phyloP scores from a whole-genome alignment of 2,888 invertebrate species.

The Tenthredo mesomela region DNA sequence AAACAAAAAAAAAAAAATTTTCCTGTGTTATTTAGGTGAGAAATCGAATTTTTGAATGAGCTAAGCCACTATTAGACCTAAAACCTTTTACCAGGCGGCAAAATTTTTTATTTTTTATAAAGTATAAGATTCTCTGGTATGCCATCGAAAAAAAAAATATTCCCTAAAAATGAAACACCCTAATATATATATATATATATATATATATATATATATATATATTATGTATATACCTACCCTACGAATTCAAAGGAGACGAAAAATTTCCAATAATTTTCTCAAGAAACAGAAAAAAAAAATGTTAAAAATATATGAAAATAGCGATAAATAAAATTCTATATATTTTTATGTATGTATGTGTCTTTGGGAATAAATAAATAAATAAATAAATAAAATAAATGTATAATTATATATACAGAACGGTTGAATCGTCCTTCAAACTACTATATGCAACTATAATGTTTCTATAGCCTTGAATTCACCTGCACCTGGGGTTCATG shows the following conservation, averaged over 20 bases:
- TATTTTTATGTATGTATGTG: neutral
- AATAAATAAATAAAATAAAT: neutral
- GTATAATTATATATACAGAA: neutral
- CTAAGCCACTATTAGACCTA: too few species aligned
- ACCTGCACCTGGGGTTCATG: slow-evolving; percentile 4
- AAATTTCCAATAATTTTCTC: neutral
- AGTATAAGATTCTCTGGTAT: too few species aligned
- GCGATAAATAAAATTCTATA: neutral
- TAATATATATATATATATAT: too few species aligned
- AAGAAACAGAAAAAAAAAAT: neutral
- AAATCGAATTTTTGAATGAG: too few species aligned
- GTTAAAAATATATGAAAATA: neutral
- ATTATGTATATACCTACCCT: neutral
- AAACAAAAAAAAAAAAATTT: too few species aligned
- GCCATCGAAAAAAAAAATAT: too few species aligned
- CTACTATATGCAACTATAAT: neutral
- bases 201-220: too few species aligned
- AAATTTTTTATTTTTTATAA: too few species aligned
- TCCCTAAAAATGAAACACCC: too few species aligned
- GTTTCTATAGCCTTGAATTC: slow-evolving; percentile 8
- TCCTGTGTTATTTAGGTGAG: too few species aligned
- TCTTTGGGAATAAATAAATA: neutral
- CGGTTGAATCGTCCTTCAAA: neutral
- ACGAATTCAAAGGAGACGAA: neutral
- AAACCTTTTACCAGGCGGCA: too few species aligned